A percentile compares a stretch with the other conserved stretches of the same genome.
Evolutionary conservation across 2,113 vertebrate species (phyloP).

Genomic region (Hippocampus zosterae): DNA sequence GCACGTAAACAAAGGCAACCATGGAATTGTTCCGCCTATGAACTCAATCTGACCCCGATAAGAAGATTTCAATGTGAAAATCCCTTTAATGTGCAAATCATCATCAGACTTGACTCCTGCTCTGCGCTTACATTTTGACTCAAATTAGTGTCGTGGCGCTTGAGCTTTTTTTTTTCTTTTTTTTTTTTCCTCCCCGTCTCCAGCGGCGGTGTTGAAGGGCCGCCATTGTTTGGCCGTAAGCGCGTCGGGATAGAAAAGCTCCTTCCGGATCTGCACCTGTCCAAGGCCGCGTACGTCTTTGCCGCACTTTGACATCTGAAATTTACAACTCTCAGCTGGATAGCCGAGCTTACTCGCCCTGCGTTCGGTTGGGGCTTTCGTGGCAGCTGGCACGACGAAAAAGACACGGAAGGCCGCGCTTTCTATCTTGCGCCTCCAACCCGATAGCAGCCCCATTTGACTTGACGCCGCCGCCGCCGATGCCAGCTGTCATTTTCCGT

Average conservation of each 20-base stretch:
- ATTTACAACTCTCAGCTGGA: slow-evolving; percentile 72
- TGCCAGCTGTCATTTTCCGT: slow-evolving; percentile 57
- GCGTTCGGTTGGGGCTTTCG: slow-evolving; percentile 1
- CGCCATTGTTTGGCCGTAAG: background rate
- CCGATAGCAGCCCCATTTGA: slow-evolving; percentile 47
- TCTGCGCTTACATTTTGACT: background rate
- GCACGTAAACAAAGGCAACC: background rate
- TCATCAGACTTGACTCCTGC: background rate
- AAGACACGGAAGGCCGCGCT: slow-evolving; percentile 9
- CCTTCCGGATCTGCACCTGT: slow-evolving; percentile 68
- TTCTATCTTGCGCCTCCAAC: slow-evolving; percentile 44
- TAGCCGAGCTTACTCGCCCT: slow-evolving; percentile 52
- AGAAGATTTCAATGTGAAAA: background rate
- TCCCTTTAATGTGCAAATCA: background rate
- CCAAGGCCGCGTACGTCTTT: slow-evolving; percentile 52
- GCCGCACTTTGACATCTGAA: slow-evolving; percentile 55
- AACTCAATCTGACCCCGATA: background rate
- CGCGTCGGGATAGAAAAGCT: slow-evolving; percentile 19
- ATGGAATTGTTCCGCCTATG: background rate
- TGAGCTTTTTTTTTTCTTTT: background rate
- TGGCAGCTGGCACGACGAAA: slow-evolving; percentile 61
- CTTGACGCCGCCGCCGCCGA: slow-evolving; percentile 24
- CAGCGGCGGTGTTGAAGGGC: background rate
- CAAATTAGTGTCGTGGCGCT: background rate
- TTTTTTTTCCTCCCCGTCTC: too few species aligned